These are phyloP conservation scores for Stegodyphus dumicola DNA, from an alignment of 1,140 invertebrate species.

Conservation along the genomic window DNA sequence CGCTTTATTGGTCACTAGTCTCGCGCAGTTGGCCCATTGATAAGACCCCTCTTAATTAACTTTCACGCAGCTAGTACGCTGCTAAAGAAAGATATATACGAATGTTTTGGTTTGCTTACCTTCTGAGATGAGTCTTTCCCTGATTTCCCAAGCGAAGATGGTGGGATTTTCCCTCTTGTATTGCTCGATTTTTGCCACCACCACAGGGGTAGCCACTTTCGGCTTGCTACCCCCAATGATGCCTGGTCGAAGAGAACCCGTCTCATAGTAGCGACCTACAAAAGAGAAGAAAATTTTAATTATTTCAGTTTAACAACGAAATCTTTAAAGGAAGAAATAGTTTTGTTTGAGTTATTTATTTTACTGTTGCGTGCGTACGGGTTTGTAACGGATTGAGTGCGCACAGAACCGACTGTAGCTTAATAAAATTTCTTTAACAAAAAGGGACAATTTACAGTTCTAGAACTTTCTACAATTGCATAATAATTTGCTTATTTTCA, in stretches of 20 bases:
- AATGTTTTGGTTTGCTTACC: conserved; percentile 69
- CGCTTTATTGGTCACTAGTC: too few species aligned
- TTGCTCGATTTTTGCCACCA: conserved; percentile 95
- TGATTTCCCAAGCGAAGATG: conserved; percentile 97
- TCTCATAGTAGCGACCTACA: conserved; percentile 60
- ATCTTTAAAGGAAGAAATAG: too few species aligned
- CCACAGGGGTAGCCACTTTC: conserved; percentile 96
- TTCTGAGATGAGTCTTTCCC: conserved; percentile 93
- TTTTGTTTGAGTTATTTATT: too few species aligned
- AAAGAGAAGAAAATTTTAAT: background rate
- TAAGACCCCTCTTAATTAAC: too few species aligned
- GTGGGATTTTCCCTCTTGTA: conserved; percentile 97
- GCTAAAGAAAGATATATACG: background rate
- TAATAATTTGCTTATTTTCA: too few species aligned
- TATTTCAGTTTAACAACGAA: background rate
- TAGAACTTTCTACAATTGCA: too few species aligned
- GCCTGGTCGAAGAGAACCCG: conserved; percentile 32
- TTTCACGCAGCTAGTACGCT: background rate
- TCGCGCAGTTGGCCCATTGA: too few species aligned
- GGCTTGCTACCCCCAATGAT: conserved; percentile 97
- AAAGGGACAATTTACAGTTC: too few species aligned
- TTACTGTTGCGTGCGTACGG: too few species aligned
- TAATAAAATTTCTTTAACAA: too few species aligned
- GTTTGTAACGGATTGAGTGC: too few species aligned
- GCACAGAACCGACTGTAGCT: too few species aligned